phyloP scores from a whole-genome alignment of 2,113 vertebrate genomes.

The Sander vitreus region DNA sequence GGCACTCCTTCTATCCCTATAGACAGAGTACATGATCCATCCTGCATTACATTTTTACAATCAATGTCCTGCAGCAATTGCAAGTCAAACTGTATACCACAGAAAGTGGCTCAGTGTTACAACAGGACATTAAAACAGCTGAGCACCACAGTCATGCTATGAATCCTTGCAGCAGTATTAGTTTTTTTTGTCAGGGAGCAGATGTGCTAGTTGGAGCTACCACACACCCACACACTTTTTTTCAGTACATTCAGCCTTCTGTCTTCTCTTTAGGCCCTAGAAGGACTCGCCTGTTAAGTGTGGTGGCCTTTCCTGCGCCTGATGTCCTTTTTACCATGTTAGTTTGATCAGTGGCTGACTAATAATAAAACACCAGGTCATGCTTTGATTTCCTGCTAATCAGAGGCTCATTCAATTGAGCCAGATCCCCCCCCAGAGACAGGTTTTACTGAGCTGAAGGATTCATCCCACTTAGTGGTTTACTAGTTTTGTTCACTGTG shows the following conservation, averaged over 20 bases:
- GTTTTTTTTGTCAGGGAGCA: slow-evolving; percentile 35
- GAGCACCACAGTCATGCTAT: slow-evolving; percentile 13
- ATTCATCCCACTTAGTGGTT: slow-evolving; percentile 22
- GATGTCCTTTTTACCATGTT: background rate
- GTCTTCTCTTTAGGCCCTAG: slow-evolving; percentile 3
- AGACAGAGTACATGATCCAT: background rate
- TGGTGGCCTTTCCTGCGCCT: slow-evolving; percentile 7
- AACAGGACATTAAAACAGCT: slow-evolving; percentile 23
- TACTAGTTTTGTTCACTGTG: background rate
- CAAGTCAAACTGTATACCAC: background rate
- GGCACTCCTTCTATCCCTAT: no score
- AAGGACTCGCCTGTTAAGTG: background rate
- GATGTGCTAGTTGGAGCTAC: slow-evolving; percentile 28
- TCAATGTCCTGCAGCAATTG: background rate
- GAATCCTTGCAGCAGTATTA: slow-evolving; percentile 28
- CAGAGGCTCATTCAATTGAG: background rate
- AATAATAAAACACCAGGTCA: background rate
- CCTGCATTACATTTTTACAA: background rate
- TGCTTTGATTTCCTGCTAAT: slow-evolving; percentile 25
- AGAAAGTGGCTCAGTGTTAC: background rate
- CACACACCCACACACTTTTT: slow-evolving; percentile 12
- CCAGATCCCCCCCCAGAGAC: background rate
- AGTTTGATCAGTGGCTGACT: slow-evolving; percentile 8
- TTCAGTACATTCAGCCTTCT: slow-evolving; percentile 37
- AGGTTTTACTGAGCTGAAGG: slow-evolving; percentile 6